phyloP scores from a whole-genome alignment of 2,797 vertebrate species.

The Notoglanidium macrostoma region DNA sequence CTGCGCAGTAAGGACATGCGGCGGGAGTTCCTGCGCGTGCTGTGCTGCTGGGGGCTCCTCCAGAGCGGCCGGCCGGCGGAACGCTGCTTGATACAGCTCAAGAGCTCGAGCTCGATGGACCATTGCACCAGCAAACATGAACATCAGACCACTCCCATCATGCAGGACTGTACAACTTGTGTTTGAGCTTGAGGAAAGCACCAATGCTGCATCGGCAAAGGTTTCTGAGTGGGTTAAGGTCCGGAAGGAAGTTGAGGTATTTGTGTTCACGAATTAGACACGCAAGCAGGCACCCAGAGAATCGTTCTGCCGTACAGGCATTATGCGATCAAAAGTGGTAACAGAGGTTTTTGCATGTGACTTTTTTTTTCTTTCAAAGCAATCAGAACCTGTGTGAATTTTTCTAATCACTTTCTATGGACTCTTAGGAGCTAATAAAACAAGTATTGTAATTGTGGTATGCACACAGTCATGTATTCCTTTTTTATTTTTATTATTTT shows the following conservation, averaged over 20 bases:
- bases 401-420: constrained; percentile 55
- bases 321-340: constrained; percentile 14
- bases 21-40: constrained; percentile 84
- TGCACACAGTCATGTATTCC: constrained; percentile 4
- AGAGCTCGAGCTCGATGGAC: constrained; percentile 88
- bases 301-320: not conserved
- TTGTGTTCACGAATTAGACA: not conserved
- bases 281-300: not conserved
- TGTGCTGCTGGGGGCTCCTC: constrained; percentile 83
- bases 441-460: constrained; percentile 49
- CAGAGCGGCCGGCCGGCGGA: constrained; percentile 69
- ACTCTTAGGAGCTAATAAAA: constrained; percentile 48
- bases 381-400: constrained; percentile 61
- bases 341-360: constrained; percentile 15
- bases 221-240: not conserved
- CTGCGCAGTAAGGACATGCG: constrained; percentile 93
- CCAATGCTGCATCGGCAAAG: constrained; percentile 9
- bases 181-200: constrained; percentile 71
- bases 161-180: constrained; percentile 85
- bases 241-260: not conserved
- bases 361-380: constrained; percentile 41
- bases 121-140: constrained; percentile 82
- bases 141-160: constrained; percentile 79
- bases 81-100: constrained; percentile 81
- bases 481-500: not conserved